A percentile compares a stretch with the other conserved stretches of the same genome.
These are phyloP conservation scores for Euphydryas editha DNA, from an alignment of 2,888 invertebrate species.

Conservation along the genomic window DNA sequence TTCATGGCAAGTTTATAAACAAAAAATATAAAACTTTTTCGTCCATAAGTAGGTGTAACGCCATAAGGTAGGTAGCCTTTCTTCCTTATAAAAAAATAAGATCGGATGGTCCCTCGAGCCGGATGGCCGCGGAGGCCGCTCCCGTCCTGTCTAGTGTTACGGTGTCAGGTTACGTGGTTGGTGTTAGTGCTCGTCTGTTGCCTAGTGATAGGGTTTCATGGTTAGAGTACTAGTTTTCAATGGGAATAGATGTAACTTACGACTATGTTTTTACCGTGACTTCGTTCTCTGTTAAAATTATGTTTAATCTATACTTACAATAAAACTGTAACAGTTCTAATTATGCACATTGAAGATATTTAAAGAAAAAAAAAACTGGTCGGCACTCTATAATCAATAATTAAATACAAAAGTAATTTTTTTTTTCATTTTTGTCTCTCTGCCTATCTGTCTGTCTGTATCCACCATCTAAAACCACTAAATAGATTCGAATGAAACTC, in stretches of 20 bases:
- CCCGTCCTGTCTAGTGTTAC: slow-evolving; percentile 15
- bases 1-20: too few species aligned
- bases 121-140: slow-evolving; percentile 29
- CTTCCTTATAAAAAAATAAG: background rate
- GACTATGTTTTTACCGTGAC: background rate
- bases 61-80: slow-evolving; percentile 3
- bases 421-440: too few species aligned
- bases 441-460: too few species aligned
- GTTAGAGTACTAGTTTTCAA: slow-evolving; percentile 6
- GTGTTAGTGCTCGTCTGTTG: background rate
- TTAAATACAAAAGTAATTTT: too few species aligned
- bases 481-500: too few species aligned
- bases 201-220: slow-evolving; percentile 15
- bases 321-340: too few species aligned
- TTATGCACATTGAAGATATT: too few species aligned
- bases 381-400: too few species aligned
- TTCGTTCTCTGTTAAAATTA: background rate
- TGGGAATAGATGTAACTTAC: background rate
- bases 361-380: too few species aligned
- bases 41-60: background rate
- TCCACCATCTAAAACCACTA: too few species aligned
- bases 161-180: slow-evolving; percentile 17
- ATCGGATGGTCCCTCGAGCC: slow-evolving; percentile 7
- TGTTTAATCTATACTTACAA: too few species aligned
- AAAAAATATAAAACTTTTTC: too few species aligned